These are phyloP conservation scores for Drosophila nr. medialis DNA, from an alignment of 2,888 invertebrate species.

Conservation along the genomic window DNA sequence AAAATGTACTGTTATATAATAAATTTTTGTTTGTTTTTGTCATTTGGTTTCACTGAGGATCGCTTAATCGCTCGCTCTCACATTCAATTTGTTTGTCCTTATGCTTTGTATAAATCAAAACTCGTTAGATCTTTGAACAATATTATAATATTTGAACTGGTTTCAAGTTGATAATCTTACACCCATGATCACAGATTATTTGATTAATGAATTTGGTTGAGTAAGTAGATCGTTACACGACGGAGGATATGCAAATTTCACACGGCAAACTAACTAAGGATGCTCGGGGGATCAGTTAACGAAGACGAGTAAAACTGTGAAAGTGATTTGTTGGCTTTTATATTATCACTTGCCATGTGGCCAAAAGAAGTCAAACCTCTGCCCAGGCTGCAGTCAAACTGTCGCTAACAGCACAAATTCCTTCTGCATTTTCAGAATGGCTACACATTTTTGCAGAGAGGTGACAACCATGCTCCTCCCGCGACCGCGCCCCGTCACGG, in stretches of 20 bases:
- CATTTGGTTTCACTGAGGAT: not conserved
- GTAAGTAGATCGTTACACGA: not conserved
- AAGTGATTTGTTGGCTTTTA: not conserved
- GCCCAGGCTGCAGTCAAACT: conserved; percentile 34
- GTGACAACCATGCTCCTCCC: not conserved
- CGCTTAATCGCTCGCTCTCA: not conserved
- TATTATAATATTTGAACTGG: not conserved
- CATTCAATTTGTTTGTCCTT: not conserved
- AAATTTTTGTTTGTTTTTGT: not conserved
- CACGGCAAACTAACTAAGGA: conserved; percentile 4
- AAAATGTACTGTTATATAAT: not conserved
- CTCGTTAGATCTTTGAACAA: not conserved
- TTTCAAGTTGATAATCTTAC: conserved; percentile 28
- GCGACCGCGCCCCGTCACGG: conserved; percentile 1
- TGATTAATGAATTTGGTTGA: not conserved
- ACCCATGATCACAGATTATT: conserved; percentile 37
- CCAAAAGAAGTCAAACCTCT: conserved; percentile 19
- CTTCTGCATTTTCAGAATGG: conserved; percentile 49
- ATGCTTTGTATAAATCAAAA: not conserved
- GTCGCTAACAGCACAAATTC: conserved; percentile 62
- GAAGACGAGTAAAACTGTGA: conserved; percentile 6
- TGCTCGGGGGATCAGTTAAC: conserved; percentile 2
- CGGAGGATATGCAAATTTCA: not conserved
- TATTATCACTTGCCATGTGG: conserved; percentile 4
- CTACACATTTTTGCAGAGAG: not conserved